These are phyloP conservation scores for Aeoliscus strigatus DNA, from an alignment of 2,797 vertebrate genomes.

Conservation along the genomic window DNA sequence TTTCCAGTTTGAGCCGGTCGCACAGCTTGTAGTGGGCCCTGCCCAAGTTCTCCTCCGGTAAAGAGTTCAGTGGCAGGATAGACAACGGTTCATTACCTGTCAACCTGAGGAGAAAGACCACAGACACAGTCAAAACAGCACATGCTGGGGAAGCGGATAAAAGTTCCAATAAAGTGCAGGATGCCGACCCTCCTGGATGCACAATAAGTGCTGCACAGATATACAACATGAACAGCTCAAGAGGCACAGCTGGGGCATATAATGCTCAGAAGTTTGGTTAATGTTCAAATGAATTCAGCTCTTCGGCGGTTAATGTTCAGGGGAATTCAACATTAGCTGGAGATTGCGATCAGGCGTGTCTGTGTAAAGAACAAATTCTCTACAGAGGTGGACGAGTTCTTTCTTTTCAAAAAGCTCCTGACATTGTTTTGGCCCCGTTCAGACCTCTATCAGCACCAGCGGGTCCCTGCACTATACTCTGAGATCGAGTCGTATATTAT, in stretches of 20 bases:
- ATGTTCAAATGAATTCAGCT: slow-evolving; percentile 68
- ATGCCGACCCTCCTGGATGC: slow-evolving; percentile 52
- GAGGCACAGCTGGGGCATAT: slow-evolving; percentile 38
- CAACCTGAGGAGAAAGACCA: slow-evolving; percentile 74
- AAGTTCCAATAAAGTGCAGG: slow-evolving; percentile 38
- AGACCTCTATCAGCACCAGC: slow-evolving; percentile 5
- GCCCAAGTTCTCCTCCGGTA: slow-evolving; percentile 65
- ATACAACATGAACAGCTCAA: slow-evolving; percentile 45
- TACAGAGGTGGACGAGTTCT: slow-evolving; percentile 25
- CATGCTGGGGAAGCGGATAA: too few relatives aligned
- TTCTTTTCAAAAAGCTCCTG: slow-evolving; percentile 12
- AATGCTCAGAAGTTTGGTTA: slow-evolving; percentile 59
- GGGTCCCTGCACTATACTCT: too few relatives aligned
- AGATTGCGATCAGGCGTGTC: slow-evolving; percentile 55
- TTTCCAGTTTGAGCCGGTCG: slow-evolving; percentile 87
- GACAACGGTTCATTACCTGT: slow-evolving; percentile 88
- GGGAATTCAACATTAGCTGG: slow-evolving; percentile 61
- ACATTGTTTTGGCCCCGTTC: slow-evolving; percentile 16
- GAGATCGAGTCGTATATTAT: too few relatives aligned
- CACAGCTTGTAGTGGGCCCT: slow-evolving; percentile 92
- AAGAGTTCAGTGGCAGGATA: slow-evolving; percentile 79
- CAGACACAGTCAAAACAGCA: too few relatives aligned
- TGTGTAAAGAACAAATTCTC: slow-evolving; percentile 36
- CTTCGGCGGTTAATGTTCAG: slow-evolving; percentile 69
- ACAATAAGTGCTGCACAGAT: slow-evolving; percentile 41